Percentiles rank a stretch among this genome's conserved stretches.
phyloP scores from a whole-genome alignment of 2,888 invertebrate genomes.

The Gonocerus acuteangulatus region DNA sequence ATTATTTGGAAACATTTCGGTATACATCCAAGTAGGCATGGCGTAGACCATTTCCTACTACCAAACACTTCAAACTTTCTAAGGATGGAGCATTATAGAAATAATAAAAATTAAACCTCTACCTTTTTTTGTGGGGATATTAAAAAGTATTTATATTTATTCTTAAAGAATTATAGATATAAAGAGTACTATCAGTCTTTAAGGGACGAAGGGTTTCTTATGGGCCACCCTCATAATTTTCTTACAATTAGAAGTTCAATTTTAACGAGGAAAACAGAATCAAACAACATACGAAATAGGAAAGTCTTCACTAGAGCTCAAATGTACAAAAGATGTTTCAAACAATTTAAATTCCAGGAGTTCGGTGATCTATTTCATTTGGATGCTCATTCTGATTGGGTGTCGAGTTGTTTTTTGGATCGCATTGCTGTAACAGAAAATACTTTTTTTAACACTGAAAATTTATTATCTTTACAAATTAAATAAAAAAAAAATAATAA shows the following conservation, averaged over 20 bases:
- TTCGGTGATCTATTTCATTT: slow-evolving; percentile 60
- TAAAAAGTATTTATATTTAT: not conserved
- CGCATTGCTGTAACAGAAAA: slow-evolving; percentile 65
- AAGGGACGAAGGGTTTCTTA: slow-evolving; percentile 25
- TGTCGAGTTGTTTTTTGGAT: slow-evolving; percentile 62
- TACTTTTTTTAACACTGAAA: too few relatives aligned
- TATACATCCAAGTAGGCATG: too few relatives aligned
- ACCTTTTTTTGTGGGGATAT: not conserved
- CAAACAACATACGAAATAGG: not conserved
- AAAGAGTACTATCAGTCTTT: slow-evolving; percentile 25
- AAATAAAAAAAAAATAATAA: too few relatives aligned
- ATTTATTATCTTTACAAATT: too few relatives aligned
- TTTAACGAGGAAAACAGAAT: not conserved
- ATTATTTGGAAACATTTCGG: not conserved
- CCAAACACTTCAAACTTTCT: not conserved
- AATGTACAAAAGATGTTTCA: slow-evolving; percentile 24
- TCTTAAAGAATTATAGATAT: slow-evolving; percentile 8
- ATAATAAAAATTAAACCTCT: not conserved
- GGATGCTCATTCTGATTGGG: slow-evolving; percentile 69
- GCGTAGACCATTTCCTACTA: too few relatives aligned
- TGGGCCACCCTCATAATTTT: slow-evolving; percentile 16
- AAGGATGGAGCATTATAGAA: not conserved
- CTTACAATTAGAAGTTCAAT: not conserved
- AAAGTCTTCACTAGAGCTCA: slow-evolving; percentile 31
- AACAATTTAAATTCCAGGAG: slow-evolving; percentile 31